Conservation (phyloP, 2,888 invertebrate genomes). For the Polydrusus tereticollis region DNA sequence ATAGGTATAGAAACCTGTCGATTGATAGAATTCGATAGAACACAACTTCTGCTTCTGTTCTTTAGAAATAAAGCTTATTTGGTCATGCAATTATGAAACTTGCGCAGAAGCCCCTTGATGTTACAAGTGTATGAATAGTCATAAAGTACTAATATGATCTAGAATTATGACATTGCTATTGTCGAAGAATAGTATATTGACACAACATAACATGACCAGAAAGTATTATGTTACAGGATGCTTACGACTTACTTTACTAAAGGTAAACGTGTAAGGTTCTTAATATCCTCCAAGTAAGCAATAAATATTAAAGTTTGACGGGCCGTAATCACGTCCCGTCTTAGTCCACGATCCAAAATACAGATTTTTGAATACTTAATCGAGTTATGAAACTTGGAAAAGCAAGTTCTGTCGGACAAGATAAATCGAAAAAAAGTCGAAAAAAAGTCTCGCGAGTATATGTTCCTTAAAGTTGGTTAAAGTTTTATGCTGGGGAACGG, state of each 20-base stretch:
- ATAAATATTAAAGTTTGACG: conserved; percentile 12
- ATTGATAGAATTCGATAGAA: too few relatives aligned
- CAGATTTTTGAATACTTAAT: conserved; percentile 6
- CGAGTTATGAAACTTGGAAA: conserved; percentile 5
- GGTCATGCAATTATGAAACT: too few relatives aligned
- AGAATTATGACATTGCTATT: too few relatives aligned
- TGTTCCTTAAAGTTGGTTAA: neutral
- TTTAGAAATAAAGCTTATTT: too few relatives aligned
- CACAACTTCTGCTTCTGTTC: too few relatives aligned
- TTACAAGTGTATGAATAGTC: too few relatives aligned
- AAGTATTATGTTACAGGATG: neutral
- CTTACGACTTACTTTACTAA: neutral
- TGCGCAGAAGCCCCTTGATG: too few relatives aligned
- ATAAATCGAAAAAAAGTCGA: conserved; percentile 11
- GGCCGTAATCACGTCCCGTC: neutral
- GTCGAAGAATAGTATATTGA: too few relatives aligned
- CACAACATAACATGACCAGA: too few relatives aligned
- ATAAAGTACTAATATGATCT: too few relatives aligned
- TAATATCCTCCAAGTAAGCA: neutral
- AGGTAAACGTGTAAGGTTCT: neutral
- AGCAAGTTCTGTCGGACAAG: neutral
- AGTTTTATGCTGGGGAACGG: too few relatives aligned
- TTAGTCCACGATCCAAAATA: conserved; percentile 1
- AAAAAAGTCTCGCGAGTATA: conserved; percentile 7
- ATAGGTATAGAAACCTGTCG: too few relatives aligned